Base-by-base conservation (phyloP, 2,113 vertebrate species). In the Lates calcarifer region DNA sequence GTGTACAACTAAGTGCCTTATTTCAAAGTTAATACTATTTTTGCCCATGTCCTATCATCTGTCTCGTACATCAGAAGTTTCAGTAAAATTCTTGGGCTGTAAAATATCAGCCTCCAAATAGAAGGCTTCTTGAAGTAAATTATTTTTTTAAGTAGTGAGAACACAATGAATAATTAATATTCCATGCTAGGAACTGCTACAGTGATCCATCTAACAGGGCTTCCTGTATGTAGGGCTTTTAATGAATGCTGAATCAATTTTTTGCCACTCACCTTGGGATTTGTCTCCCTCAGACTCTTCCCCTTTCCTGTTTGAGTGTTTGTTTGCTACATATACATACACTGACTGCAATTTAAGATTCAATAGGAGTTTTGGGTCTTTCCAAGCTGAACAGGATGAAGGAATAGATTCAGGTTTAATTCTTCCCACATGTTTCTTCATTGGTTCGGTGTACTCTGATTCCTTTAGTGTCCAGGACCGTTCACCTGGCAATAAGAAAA, bases 121-220 rank as follows among this genome's bases (percentile, higher is more conserved):
- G 13, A 55, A 41, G 56, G 15, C 3, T 14, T 55, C 56, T 68
- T 9, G 37, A 63, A 63, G 45, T 37, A 22, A 35, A 29, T 37
- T 22, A 29, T 33, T 69, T 26, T 26, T 49, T 49, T 22, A 62
- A 61, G 14, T 41, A 64, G 39, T 41, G 31, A 33, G 58, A 62
- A 68, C 64, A 55, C 8, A 35, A n/a, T 82, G 37, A 63, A 70
- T 75, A 69, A 35, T 15, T 43, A 22, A 53, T 53, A 33, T 0
- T 71, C 24, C 12, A 31, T 29, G 37, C 47, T 47, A 12, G 18
- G 12, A 56, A 45, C 57, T 15, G 18, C 41, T 37, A 17, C 45
- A 15, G 4, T 55, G 55, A 74, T 31, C 5, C 17, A 24, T 57
- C 22, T n/a, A 45, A 51, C 39, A 13, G 49, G 29, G 15, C 26